phyloP scores from a whole-genome alignment of 2,797 vertebrate species.

The Syndactyla subalaris region DNA sequence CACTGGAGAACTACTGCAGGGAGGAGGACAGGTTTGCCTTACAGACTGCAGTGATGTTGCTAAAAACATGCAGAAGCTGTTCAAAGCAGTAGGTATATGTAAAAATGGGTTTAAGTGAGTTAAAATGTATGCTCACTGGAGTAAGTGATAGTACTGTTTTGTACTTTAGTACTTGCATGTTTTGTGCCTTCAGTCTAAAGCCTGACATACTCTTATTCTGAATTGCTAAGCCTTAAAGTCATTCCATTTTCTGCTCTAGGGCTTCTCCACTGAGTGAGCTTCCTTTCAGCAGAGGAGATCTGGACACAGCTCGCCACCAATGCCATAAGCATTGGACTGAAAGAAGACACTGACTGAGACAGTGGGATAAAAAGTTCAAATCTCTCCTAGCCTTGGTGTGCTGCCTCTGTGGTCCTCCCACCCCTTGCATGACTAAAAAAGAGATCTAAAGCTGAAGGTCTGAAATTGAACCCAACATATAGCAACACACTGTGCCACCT shows the following conservation, averaged over 20 bases:
- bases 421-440: background rate
- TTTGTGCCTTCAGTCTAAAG: background rate
- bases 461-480: background rate
- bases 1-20: background rate
- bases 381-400: background rate
- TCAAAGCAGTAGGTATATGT: background rate
- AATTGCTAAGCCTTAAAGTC: slow-evolving; percentile 16
- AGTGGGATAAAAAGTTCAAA: background rate
- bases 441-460: slow-evolving; percentile 33
- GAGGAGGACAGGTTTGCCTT: background rate
- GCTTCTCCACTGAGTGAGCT: background rate
- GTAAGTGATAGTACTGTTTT: background rate
- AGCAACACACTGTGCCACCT: slow-evolving; percentile 24
- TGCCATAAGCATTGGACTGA: background rate
- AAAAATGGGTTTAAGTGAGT: background rate
- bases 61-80: background rate
- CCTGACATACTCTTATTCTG: background rate
- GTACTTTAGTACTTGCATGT: background rate
- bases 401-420: background rate
- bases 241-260: background rate
- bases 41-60: background rate
- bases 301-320: background rate
- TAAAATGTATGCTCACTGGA: background rate
- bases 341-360: slow-evolving; percentile 9
- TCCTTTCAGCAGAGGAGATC: background rate